A percentile compares a stretch with the other conserved stretches of the same genome.
These are phyloP conservation scores for Lucilia cuprina DNA, from an alignment of 1,140 invertebrate species.

Conservation along the genomic window DNA sequence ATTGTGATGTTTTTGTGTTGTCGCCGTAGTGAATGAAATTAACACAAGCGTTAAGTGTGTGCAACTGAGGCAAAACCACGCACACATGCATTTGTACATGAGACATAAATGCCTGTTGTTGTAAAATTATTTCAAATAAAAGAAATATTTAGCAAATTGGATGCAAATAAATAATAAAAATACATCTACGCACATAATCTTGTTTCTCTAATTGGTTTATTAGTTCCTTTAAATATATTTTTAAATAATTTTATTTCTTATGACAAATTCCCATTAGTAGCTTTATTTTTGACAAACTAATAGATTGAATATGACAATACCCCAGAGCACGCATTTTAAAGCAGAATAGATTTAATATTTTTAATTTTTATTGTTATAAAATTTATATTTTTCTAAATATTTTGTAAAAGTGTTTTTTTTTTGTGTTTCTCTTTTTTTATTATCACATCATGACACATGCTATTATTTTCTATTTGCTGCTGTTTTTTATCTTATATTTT, in stretches of 20 bases:
- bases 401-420: background rate
- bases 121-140: background rate
- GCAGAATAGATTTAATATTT: background rate
- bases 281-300: background rate
- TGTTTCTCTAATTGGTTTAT: background rate
- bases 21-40: background rate
- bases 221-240: background rate
- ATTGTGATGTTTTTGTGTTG: background rate
- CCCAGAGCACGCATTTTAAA: background rate
- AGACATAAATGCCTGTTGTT: background rate
- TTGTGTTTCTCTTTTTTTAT: background rate
- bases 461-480: background rate
- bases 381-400: background rate
- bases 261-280: background rate
- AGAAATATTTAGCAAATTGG: background rate
- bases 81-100: background rate
- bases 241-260: background rate
- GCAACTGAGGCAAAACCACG: background rate
- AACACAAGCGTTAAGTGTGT: background rate
- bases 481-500: background rate
- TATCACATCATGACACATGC: background rate
- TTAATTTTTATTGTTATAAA: background rate
- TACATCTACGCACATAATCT: background rate
- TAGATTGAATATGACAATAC: background rate
- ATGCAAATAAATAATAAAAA: background rate